These are phyloP conservation scores for Clarias platycephalus DNA, from an alignment of 2,797 vertebrate genomes.

Conservation along the genomic window DNA sequence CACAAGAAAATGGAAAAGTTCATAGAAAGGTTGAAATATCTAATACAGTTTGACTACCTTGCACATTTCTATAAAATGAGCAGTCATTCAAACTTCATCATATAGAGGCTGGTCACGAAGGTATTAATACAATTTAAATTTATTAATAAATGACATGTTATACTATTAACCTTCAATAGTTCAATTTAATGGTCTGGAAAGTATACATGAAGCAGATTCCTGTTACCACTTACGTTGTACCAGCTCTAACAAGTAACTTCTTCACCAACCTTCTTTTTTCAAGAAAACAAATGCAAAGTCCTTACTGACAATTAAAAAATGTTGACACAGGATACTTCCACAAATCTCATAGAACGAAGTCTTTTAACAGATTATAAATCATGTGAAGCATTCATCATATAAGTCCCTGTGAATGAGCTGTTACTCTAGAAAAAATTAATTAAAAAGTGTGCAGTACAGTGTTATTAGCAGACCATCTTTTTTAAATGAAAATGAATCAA, in stretches of 20 bases:
- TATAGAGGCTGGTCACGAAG: constrained; percentile 5
- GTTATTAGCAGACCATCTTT: not conserved
- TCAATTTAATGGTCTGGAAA: not conserved
- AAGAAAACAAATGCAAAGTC: not conserved
- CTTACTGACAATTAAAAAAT: not conserved
- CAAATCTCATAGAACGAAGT: not conserved
- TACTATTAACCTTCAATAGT: not conserved
- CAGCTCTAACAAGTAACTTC: not conserved
- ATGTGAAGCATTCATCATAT: not conserved
- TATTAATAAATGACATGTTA: not conserved
- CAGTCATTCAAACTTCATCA: not conserved
- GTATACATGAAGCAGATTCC: not conserved
- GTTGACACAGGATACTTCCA: not conserved
- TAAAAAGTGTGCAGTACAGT: not conserved
- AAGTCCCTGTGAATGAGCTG: not conserved
- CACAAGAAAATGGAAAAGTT: not conserved
- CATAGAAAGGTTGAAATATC: not conserved
- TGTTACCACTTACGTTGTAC: not conserved
- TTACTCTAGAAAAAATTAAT: not conserved
- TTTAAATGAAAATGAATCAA: not conserved
- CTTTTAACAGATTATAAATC: not conserved
- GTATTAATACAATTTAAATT: not conserved
- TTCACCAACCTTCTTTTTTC: not conserved
- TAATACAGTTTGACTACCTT: not conserved
- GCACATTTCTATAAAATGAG: not conserved